Evolutionary conservation across 2,888 invertebrate genomes (phyloP).

Genomic region (Platycnemis pennipes): DNA sequence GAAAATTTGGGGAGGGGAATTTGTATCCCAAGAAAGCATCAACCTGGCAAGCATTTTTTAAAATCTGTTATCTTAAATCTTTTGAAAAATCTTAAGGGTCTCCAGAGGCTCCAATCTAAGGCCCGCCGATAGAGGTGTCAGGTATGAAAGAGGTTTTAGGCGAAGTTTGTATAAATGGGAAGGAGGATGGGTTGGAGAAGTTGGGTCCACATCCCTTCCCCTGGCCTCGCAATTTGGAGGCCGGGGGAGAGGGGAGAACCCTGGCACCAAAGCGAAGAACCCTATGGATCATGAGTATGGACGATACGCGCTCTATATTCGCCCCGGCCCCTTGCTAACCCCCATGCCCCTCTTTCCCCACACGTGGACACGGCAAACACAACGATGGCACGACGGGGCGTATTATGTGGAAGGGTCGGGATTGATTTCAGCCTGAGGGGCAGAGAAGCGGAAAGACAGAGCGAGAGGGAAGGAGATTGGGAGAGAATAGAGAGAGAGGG

Average conservation of each 20-base stretch:
- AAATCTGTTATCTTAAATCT: too few species aligned
- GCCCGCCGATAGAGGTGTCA: too few species aligned
- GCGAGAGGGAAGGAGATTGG: background rate
- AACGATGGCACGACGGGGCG: background rate
- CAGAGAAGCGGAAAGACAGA: background rate
- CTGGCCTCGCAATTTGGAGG: too few species aligned
- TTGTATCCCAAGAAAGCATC: too few species aligned
- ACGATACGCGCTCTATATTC: background rate
- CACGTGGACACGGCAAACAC: background rate
- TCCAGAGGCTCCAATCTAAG: too few species aligned
- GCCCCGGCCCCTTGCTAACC: background rate
- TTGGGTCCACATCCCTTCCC: background rate
- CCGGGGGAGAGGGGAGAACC: background rate
- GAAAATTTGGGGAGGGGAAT: too few species aligned
- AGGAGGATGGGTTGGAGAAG: background rate
- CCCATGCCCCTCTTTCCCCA: background rate
- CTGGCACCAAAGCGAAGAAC: background rate
- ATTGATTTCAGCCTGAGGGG: constrained; percentile 27
- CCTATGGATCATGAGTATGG: background rate
- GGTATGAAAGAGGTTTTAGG: too few species aligned
- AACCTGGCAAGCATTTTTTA: too few species aligned
- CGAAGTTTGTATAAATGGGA: background rate
- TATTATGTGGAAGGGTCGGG: background rate
- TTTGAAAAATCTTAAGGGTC: too few species aligned
- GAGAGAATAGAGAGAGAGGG: background rate